Conservation (phyloP, 2,888 invertebrate species). For the Ametastegia equiseti region DNA sequence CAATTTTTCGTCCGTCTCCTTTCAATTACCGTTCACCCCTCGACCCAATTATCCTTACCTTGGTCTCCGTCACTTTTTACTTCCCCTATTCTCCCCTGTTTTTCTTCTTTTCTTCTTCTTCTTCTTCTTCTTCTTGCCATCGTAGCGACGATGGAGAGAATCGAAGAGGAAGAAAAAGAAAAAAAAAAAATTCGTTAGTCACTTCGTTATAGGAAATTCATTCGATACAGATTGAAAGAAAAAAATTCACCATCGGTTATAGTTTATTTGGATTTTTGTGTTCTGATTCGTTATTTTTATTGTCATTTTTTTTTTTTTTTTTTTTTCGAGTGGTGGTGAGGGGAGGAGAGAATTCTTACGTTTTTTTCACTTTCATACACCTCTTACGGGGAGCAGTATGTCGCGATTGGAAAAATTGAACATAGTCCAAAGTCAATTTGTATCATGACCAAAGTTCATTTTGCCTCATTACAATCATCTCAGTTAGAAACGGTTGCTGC, state of each 20-base stretch:
- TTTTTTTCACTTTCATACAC: neutral
- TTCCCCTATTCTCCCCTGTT: neutral
- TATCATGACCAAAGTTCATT: too few relatives aligned
- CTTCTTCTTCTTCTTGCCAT: neutral
- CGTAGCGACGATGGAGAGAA: neutral
- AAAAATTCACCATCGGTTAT: too few relatives aligned
- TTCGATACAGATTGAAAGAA: neutral
- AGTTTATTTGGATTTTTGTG: too few relatives aligned
- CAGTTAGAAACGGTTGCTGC: too few relatives aligned
- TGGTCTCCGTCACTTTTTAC: slow-evolving; percentile 37
- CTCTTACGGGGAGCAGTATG: too few relatives aligned
- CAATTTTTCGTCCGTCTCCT: slow-evolving; percentile 46
- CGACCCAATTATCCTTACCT: slow-evolving; percentile 44
- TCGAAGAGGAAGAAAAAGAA: neutral
- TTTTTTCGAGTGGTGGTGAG: neutral
- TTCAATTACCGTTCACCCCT: slow-evolving; percentile 45
- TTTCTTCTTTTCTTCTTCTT: neutral
- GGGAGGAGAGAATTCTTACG: too few relatives aligned
- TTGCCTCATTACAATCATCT: too few relatives aligned
- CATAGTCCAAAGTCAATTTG: too few relatives aligned
- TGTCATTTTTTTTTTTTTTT: neutral
- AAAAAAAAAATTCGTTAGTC: neutral
- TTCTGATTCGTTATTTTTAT: neutral
- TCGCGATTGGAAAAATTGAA: too few relatives aligned
- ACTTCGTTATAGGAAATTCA: neutral